Conservation (phyloP, 1,140 invertebrate genomes). For the Zaprionus taronus region DNA sequence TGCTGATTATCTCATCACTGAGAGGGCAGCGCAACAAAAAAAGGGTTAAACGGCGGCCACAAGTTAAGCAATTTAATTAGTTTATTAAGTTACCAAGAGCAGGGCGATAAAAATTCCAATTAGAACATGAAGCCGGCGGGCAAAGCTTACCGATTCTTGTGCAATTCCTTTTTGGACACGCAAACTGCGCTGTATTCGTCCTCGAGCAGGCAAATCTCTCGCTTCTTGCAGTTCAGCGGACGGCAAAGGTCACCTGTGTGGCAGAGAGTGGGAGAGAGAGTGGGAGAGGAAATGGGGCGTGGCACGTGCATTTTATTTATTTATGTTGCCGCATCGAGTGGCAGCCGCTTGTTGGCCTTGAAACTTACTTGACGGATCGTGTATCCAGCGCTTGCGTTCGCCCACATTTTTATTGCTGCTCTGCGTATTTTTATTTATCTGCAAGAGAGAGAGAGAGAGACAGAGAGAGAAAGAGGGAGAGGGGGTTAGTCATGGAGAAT, state of each 20-base stretch:
- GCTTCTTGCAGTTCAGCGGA: constrained; percentile 94
- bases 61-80: constrained; percentile 76
- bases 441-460: constrained; percentile 17
- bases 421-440: constrained; percentile 80
- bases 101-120: constrained; percentile 16
- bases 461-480: constrained; percentile 23
- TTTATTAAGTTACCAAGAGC: constrained; percentile 54
- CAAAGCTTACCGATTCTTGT: constrained; percentile 90
- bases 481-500: neutral
- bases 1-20: constrained; percentile 89
- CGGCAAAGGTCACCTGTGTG: constrained; percentile 92
- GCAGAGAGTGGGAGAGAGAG: neutral
- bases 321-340: neutral
- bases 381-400: constrained; percentile 88
- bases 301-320: constrained; percentile 46
- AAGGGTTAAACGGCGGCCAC: constrained; percentile 42
- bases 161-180: constrained; percentile 93
- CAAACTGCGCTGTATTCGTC: constrained; percentile 94
- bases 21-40: constrained; percentile 12
- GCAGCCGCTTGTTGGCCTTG: neutral
- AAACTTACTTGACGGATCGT: constrained; percentile 90
- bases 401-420: constrained; percentile 83
- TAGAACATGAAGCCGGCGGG: constrained; percentile 22
- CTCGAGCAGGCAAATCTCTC: constrained; percentile 93
- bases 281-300: neutral